Percentiles rank a stretch among this genome's conserved stretches.
Conservation (phyloP, 2,888 invertebrate species). For the Erebia ligea region DNA sequence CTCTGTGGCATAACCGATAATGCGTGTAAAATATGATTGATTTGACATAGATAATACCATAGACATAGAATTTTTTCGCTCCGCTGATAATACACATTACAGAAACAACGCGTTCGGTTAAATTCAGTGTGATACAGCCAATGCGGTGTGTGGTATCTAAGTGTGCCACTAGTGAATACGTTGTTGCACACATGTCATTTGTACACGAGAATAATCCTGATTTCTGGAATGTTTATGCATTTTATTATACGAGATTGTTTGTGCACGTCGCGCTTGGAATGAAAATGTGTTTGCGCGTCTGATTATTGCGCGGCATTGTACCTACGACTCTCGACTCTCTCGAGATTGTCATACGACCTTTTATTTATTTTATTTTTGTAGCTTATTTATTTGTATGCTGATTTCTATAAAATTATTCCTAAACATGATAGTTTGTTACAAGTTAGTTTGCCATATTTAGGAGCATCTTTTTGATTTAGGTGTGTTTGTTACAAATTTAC, state of each 20-base stretch:
- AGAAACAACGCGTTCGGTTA: constrained; percentile 27
- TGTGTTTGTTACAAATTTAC: no score
- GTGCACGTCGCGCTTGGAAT: constrained; percentile 58
- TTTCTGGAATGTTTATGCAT: constrained; percentile 67
- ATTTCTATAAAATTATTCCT: no score
- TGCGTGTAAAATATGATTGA: constrained; percentile 10
- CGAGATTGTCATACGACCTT: not conserved
- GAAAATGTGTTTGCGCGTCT: constrained; percentile 52
- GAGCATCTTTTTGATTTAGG: no score
- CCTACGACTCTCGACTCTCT: constrained; percentile 27
- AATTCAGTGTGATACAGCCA: constrained; percentile 24
- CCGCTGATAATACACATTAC: no score
- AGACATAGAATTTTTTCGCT: no score
- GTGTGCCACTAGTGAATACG: constrained; percentile 53
- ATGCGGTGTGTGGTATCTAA: constrained; percentile 41
- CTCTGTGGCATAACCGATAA: constrained; percentile 1
- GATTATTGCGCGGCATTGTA: constrained; percentile 46
- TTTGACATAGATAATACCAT: constrained; percentile 1
- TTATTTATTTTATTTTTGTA: no score
- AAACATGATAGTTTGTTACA: no score
- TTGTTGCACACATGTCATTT: constrained; percentile 43
- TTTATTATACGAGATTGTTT: constrained; percentile 66
- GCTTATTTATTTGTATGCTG: no score
- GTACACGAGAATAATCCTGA: constrained; percentile 52
- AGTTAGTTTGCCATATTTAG: no score